Evolutionary conservation across 2,888 invertebrate species (phyloP), one percentile per base, ranked within the genome.

Genomic region (Nebria salina): DNA sequence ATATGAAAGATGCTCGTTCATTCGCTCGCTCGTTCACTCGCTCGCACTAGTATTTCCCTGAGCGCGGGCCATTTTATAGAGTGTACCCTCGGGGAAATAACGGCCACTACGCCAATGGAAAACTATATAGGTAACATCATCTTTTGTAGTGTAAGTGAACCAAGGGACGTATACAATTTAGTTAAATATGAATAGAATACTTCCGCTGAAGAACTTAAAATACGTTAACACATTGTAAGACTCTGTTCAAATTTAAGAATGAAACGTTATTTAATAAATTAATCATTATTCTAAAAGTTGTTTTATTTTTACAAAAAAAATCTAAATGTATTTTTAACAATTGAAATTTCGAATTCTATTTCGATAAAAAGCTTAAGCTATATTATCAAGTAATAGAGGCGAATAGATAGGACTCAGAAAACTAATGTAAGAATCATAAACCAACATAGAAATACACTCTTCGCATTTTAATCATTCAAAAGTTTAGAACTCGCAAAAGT

Each of bases 1-100:
- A 64, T 77, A 77, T 77, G 54, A 42, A 13, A 77, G 70, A 70
- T 70, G 15, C 34, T 26, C 70, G 15, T 8, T 8, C 54, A 8
- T 8, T 54, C 54, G 54, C 54, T 54, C 54, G 11, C 54, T 11
- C 54, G 1, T 11, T 54, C 54, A 8, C 54, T 6, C 54, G 8
- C 54, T 8, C 43, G 9, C 54, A 8, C 6, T 13, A 2, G 54
- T 54, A 54, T 54, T 54, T 54, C 54, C 13, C 54, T 13, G 54
- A 11, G 54, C 54, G 8, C 54, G 54, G 54, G 54, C 54, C 54
- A 54, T 54, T 54, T 54, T 54, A 54, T 1, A 54, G 54, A 54
- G 54, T 54, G 54, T 54, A 13, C 54, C 54, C 54, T 54, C 54
- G 54, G 54, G 54, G 54, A 54, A 54, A 54, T 54, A 54, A 54